phyloP scores from a whole-genome alignment of 2,797 vertebrate genomes.

The Anomalospiza imberbis region DNA sequence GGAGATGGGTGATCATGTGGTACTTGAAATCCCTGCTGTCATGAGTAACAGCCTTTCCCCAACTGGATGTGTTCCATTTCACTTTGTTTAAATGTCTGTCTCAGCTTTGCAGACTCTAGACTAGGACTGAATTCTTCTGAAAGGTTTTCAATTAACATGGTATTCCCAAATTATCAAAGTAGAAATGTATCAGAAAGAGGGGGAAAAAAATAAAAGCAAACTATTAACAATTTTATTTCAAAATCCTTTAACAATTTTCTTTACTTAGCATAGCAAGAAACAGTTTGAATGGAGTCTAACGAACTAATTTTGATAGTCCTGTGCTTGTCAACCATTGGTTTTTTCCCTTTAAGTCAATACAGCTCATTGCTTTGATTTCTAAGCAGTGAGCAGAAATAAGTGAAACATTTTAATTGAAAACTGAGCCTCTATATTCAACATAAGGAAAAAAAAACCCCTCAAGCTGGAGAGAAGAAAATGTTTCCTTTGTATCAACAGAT shows the following conservation, averaged over 20 bases:
- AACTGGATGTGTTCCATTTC: constrained; percentile 43
- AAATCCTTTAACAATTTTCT: constrained; percentile 24
- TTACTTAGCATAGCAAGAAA: constrained; percentile 31
- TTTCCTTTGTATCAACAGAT: constrained; percentile 6
- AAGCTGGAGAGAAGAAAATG: not conserved
- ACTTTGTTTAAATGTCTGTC: constrained; percentile 56
- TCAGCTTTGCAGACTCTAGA: constrained; percentile 11
- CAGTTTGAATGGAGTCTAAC: constrained; percentile 35
- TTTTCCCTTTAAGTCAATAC: not conserved
- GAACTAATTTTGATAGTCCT: constrained; percentile 36
- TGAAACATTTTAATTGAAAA: constrained; percentile 52
- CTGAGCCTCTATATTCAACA: not conserved
- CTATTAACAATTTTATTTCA: constrained; percentile 21
- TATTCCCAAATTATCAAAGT: constrained; percentile 58
- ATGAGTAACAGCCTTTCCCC: constrained; percentile 54
- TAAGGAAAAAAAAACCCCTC: not conserved
- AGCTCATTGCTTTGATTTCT: constrained; percentile 28
- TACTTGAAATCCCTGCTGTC: constrained; percentile 67
- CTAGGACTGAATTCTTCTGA: constrained; percentile 42
- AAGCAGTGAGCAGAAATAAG: constrained; percentile 13
- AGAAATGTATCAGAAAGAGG: constrained; percentile 8
- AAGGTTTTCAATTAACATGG: constrained; percentile 59
- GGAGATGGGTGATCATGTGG: constrained; percentile 59
- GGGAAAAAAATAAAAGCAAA: not conserved
- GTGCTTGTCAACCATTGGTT: not conserved